A percentile compares a stretch with the other conserved stretches of the same genome.
These are phyloP conservation scores for Heterodera carotae DNA, from an alignment of 1,140 invertebrate species.

Conservation along the genomic window DNA sequence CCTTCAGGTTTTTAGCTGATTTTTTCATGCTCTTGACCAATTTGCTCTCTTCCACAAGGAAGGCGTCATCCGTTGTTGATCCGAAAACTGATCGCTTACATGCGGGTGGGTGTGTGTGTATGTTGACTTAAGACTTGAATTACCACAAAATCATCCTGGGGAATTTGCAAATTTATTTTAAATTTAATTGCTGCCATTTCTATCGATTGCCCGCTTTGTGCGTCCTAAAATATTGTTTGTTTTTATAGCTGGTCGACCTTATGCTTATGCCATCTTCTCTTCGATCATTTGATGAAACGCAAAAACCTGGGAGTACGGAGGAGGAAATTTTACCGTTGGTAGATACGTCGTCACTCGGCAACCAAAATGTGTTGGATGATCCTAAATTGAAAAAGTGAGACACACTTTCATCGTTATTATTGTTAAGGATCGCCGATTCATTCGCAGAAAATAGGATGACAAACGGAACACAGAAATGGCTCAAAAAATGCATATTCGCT, in stretches of 20 bases:
- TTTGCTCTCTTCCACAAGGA: slow-evolving; percentile 10
- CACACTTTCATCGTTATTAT: too few species aligned
- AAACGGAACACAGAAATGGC: too few species aligned
- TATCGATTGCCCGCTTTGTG: too few species aligned
- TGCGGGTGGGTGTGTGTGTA: slow-evolving; percentile 12
- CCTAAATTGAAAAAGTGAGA: neutral
- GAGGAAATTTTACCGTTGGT: neutral
- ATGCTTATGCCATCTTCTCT: too few species aligned
- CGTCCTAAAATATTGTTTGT: too few species aligned
- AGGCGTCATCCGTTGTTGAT: slow-evolving; percentile 36
- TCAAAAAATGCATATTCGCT: too few species aligned
- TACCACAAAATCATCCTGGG: too few species aligned
- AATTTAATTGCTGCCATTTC: neutral
- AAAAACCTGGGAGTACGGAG: neutral
- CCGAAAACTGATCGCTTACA: slow-evolving; percentile 25
- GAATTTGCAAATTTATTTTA: too few species aligned
- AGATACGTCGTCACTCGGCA: too few species aligned
- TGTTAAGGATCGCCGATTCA: too few species aligned
- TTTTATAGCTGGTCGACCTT: neutral
- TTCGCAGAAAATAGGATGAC: too few species aligned
- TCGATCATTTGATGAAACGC: neutral
- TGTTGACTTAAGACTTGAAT: too few species aligned
- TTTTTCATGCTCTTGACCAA: neutral
- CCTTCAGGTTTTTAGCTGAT: slow-evolving; percentile 6
- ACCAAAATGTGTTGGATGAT: neutral